These are phyloP conservation scores for Lamellibrachia luymesi DNA, from an alignment of 1,140 invertebrate genomes.

Conservation along the genomic window DNA sequence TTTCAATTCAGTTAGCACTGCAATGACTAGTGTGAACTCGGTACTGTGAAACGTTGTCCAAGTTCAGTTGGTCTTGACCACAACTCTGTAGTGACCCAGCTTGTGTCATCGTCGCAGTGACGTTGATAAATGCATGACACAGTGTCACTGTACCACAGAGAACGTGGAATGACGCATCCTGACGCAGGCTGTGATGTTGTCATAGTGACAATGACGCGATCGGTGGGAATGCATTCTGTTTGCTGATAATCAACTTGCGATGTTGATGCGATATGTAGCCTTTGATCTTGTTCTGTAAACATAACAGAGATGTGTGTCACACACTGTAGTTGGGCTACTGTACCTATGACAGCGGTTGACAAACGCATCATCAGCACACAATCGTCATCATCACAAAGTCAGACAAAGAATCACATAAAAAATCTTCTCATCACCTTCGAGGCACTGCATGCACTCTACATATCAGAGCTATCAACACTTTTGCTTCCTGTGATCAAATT, in stretches of 20 bases:
- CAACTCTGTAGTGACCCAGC: background rate
- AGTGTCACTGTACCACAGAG: background rate
- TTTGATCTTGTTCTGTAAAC: constrained; percentile 65
- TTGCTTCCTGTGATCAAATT: too few species aligned
- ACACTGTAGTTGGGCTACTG: too few species aligned
- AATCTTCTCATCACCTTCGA: too few species aligned
- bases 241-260: constrained; percentile 94
- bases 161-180: background rate
- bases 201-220: background rate
- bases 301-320: background rate
- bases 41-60: background rate
- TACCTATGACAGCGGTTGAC: too few species aligned
- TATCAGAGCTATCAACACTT: too few species aligned
- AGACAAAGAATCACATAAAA: too few species aligned
- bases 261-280: constrained; percentile 97
- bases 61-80: background rate
- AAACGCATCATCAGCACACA: too few species aligned
- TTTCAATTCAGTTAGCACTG: background rate
- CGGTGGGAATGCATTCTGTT: constrained; percentile 90
- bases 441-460: too few species aligned
- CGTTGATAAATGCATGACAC: background rate
- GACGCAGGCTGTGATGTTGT: background rate
- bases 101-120: background rate
- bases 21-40: background rate
- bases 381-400: too few species aligned